Conservation (phyloP, 2,888 invertebrate species). For the Drosophila meridiana region DNA sequence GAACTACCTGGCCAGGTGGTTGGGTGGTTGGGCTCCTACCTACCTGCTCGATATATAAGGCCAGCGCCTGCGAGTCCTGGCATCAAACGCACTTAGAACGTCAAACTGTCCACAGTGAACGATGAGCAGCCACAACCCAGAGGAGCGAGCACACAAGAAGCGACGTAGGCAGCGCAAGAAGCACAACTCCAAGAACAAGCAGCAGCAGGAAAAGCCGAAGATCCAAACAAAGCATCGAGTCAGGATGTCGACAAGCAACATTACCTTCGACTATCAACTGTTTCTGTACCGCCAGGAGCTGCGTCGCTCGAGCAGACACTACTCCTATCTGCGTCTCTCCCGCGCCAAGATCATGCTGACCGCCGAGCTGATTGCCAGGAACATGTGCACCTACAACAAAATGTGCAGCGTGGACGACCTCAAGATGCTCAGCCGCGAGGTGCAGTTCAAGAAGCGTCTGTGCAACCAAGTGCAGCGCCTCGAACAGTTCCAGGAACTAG, state of each 20-base stretch:
- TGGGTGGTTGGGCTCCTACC: not conserved
- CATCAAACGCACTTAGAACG: slow-evolving; percentile 18
- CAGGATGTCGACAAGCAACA: not conserved
- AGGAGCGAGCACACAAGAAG: slow-evolving; percentile 43
- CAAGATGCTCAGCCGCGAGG: slow-evolving; percentile 66
- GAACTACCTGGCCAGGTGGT: slow-evolving; percentile 34
- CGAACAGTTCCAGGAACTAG: slow-evolving; percentile 61
- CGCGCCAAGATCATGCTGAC: slow-evolving; percentile 70
- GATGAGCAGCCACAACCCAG: slow-evolving; percentile 34
- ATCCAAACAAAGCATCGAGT: slow-evolving; percentile 35
- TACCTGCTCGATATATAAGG: slow-evolving; percentile 62
- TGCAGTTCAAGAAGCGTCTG: slow-evolving; percentile 73
- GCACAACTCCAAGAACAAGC: slow-evolving; percentile 15
- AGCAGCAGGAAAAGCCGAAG: slow-evolving; percentile 35
- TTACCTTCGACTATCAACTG: slow-evolving; percentile 54
- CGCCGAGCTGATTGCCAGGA: slow-evolving; percentile 61
- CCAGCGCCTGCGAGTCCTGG: not conserved
- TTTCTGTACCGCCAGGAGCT: slow-evolving; percentile 72
- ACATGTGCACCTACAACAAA: slow-evolving; percentile 45
- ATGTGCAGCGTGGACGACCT: slow-evolving; percentile 63
- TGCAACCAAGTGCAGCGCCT: slow-evolving; percentile 65
- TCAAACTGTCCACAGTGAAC: slow-evolving; percentile 17
- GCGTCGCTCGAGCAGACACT: slow-evolving; percentile 51
- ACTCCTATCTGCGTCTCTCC: slow-evolving; percentile 64
- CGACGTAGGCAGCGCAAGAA: slow-evolving; percentile 29